A percentile compares a stretch with the other conserved stretches of the same genome.
Evolutionary conservation across 2,888 invertebrate species (phyloP).

Genomic region (Tanypteryx hageni): DNA sequence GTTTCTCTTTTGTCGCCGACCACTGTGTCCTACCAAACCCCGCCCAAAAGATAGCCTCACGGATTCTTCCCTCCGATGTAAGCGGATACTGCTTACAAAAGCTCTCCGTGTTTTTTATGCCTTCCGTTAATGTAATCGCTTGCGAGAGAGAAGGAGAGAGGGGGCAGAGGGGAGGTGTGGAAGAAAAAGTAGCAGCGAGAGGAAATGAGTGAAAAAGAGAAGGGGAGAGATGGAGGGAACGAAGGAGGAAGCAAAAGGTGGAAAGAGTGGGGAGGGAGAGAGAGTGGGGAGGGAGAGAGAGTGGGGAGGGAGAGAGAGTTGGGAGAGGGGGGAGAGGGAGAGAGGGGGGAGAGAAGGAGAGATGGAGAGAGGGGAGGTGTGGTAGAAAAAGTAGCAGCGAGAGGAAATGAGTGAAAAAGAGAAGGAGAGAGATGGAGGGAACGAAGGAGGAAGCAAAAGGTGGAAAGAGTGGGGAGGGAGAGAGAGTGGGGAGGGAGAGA

Average conservation of each 20-base stretch:
- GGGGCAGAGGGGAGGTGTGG: too few relatives aligned
- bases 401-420: background rate
- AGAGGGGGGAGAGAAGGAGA: too few relatives aligned
- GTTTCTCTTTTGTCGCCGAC: too few relatives aligned
- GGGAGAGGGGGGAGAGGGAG: background rate
- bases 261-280: background rate
- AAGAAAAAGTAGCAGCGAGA: background rate
- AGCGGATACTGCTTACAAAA: background rate
- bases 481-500: background rate
- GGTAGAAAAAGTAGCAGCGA: background rate
- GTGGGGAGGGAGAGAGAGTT: background rate
- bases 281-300: background rate
- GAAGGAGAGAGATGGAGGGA: background rate
- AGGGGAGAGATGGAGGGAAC: background rate
- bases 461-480: background rate
- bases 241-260: background rate
- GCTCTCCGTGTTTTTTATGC: background rate
- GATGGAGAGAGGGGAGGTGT: background rate
- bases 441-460: background rate
- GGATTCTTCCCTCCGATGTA: background rate
- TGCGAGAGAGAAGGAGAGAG: background rate
- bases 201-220: background rate
- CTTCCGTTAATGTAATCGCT: background rate
- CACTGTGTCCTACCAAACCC: background rate
- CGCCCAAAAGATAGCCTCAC: background rate